Percentiles rank a stretch among this genome's conserved stretches.
phyloP scores from a whole-genome alignment of 2,888 invertebrate species.

The Cataglyphis livida region DNA sequence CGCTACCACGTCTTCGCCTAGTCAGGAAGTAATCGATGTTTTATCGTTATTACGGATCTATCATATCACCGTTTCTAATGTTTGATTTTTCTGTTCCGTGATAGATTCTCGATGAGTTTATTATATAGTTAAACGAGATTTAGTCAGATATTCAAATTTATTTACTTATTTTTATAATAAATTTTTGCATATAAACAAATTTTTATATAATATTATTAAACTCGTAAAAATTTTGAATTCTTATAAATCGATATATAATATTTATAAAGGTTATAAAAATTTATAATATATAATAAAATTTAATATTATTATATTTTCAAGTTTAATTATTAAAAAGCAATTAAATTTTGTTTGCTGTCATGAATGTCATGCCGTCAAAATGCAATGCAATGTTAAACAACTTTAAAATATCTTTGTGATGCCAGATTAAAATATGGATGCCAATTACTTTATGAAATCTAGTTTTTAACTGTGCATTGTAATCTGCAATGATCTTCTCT shows the following conservation, averaged over 20 bases:
- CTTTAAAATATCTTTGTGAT: not conserved
- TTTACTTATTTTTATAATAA: not conserved
- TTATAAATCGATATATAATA: not conserved
- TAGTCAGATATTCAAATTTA: not conserved
- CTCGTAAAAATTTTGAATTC: not conserved
- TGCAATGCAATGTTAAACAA: not conserved
- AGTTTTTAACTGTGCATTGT: not conserved
- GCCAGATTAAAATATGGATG: not conserved
- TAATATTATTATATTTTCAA: not conserved
- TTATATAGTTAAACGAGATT: not conserved
- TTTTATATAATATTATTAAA: not conserved
- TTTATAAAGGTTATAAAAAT: not conserved
- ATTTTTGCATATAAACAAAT: not conserved
- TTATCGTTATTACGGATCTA: slow-evolving; percentile 5
- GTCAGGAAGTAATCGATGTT: slow-evolving; percentile 34
- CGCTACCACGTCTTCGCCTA: slow-evolving; percentile 65
- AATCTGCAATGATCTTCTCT: not conserved
- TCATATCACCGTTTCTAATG: not conserved
- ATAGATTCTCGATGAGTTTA: slow-evolving; percentile 3
- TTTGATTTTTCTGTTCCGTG: not conserved
- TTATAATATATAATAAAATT: not conserved
- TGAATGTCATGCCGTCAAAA: not conserved
- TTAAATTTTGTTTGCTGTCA: not conserved
- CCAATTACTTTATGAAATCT: not conserved
- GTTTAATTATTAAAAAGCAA: not conserved